Evolutionary conservation across 2,888 invertebrate species (phyloP), one percentile per base, ranked within the genome.

Genomic region (Acrocera orbiculus): DNA sequence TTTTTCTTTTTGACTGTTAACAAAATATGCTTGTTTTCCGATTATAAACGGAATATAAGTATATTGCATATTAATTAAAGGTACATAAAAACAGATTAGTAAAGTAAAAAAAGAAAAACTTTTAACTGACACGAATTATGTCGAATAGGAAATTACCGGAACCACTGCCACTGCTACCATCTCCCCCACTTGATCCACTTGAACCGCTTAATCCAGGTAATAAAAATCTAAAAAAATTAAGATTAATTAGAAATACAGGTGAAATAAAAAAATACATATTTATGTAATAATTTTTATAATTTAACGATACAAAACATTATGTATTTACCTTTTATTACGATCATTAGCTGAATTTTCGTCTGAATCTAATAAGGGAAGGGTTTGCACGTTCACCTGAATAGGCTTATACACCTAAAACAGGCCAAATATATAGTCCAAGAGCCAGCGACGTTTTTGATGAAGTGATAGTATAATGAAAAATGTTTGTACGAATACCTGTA

Each of bases 61-160:
- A 8, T 5, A 5, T 27, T 27, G 9, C 5, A 11, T 27, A 5
- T 13, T 27, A 5, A 16, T 27, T 5, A 13, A 27, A 28, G 15
- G n/a, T 16, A n/a, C n/a, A n/a, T n/a, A n/a, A n/a, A n/a, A n/a
- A n/a, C n/a, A n/a, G n/a, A n/a, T n/a, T n/a, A 9, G 6, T 22
- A 22, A 22, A 22, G 22, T 8, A 8, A 8, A 8, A 22, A 6
- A 22, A 10, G n/a, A n/a, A n/a, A n/a, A n/a, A n/a, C n/a, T n/a
- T n/a, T n/a, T n/a, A n/a, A 68, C 80, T 78, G 66, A 86, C 85
- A 70, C 85, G 70, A 58, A 86, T 79, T 55, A 83, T 76, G 61
- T 86, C 85, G 61, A 85, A 83, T 46, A 86, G 67, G 69, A 86
- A 83, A 65, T 85, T 86, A 41, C 85, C 85, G 32, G 82, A 82